Base-by-base conservation (phyloP, 2,797 vertebrate species). In the Peromyscus eremicus region DNA sequence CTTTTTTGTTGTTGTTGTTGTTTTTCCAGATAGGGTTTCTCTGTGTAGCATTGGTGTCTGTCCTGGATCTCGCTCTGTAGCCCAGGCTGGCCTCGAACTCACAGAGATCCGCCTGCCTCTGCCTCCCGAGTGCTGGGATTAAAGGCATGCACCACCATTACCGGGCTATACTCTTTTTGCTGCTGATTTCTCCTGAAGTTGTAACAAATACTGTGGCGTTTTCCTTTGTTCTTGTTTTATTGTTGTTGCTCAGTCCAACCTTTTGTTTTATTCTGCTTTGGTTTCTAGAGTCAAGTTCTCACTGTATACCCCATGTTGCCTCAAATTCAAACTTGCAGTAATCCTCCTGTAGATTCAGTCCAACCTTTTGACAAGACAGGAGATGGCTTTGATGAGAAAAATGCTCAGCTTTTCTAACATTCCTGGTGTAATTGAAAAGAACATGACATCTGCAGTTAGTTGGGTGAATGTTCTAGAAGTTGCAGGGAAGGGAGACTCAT, bases 381-480 rank as follows among this genome's bases (percentile, higher is more conserved):
- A 68, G 49, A n/a, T 70, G 57, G 27, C 46, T 89, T 91, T 55
- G 79, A 27, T 55, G 21, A 84, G 52, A 92, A 77, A 91, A 80
- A 76, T 16, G 70, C 17, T 55, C 55, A 25, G 10, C 71, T 82
- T 70, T 37, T n/a, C 52, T 81, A 64, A 83, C 46, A 52, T 80
- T 37, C 11, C 66, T 76, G 55, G 13, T 19, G 9, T 84, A 23
- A 57, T 52, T 75, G 43, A 87, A 68, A 89, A 86, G 76, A 76
- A 43, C 17, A 19, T 83, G 32, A 60, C 49, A 1, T 43, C 55
- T 86, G 32, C 40, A 52, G 43, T 86, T 75, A 70, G 25, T 79
- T 91, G 87, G 55, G 46, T 64, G 60, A 88, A 88, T 70, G 71
- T 52, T 83, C 62, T 84, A 82, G 84, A 87, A 92, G 80, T 80